Base-by-base conservation (phyloP, 2,888 invertebrate species). In the Drosophila barbarae region DNA sequence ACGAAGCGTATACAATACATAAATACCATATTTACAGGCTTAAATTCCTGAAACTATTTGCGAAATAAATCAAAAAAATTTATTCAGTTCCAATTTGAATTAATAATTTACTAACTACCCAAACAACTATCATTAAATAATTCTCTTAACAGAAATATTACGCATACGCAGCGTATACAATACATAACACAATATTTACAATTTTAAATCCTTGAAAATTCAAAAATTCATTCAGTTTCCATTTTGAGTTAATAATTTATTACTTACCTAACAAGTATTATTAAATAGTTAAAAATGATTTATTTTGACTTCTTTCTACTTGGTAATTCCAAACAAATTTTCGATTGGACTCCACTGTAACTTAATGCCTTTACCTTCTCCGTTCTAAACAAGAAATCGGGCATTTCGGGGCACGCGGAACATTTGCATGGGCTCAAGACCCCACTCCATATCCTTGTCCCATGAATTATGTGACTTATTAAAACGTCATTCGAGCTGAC, bases 391-490 rank as follows among this genome's bases (percentile, higher is more conserved):
- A 56, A 69, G 69, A 64, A 64, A 66, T 73, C 75, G 50, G 64
- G 42, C 36, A 60, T 44, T 71, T 63, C 47, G 71, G 60, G 52
- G 41, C 67, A 72, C 57, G 66, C 77, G 69, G 67, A 65, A 66
- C 44, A 73, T 70, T 68, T 69, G 71, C 77, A 69, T 69, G 41
- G 53, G 13, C 23, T 54, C 41, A 36, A 18, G n/a, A 18, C 15
- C 35, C 26, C 32, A 9, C 42, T 26, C 39, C 74, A 66, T 23
- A 23, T 60, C 52, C 66, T 41, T 63, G 60, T 56, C 34, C 73
- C 84, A 85, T 86, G 83, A 86, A 81, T 86, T 86, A 86, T 86
- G 86, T 78, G 84, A 84, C 83, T 86, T 86, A 86, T 86, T 86
- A 86, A 86, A 86, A 86, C 86, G 86, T 86, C 86, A 86, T 84